Percentiles rank a stretch among this genome's conserved stretches.
Conservation (phyloP, 1,140 invertebrate species). For the Brachionus rubens region DNA sequence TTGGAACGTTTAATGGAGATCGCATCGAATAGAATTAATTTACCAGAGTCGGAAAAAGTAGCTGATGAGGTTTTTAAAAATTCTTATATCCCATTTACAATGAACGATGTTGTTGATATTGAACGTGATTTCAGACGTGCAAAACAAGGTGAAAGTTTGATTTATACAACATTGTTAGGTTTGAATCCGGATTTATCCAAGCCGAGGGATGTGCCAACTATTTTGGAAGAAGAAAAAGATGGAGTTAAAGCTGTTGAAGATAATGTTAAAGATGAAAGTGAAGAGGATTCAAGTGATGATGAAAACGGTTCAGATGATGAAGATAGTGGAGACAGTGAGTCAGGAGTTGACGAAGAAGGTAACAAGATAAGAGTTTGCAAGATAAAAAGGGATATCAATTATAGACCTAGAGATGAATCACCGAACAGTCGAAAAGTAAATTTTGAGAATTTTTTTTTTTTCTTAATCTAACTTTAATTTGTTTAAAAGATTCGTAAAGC, state of each 20-base stretch:
- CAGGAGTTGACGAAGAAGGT: conserved; percentile 59
- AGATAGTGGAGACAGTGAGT: conserved; percentile 47
- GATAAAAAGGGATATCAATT: conserved; percentile 56
- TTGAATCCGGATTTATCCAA: conserved; percentile 39
- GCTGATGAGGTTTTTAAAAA: conserved; percentile 77
- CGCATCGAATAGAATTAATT: conserved; percentile 51
- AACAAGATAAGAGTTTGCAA: conserved; percentile 63
- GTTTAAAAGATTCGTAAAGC: conserved; percentile 59
- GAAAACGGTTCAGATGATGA: conserved; percentile 49
- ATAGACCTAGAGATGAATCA: conserved; percentile 79
- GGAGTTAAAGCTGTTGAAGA: not conserved
- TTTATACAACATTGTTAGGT: conserved; percentile 40
- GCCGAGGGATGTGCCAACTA: not conserved
- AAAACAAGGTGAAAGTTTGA: conserved; percentile 68
- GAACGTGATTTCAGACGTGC: conserved; percentile 71
- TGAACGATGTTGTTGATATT: conserved; percentile 84
- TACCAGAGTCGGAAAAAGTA: conserved; percentile 57
- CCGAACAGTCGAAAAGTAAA: conserved; percentile 75
- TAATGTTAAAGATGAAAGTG: not conserved
- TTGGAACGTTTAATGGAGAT: conserved; percentile 58
- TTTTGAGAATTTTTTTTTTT: no score
- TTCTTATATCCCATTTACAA: conserved; percentile 84
- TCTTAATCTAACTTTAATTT: no score
- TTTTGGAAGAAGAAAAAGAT: conserved; percentile 27
- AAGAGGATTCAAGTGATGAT: conserved; percentile 55